Evolutionary conservation across 2,888 invertebrate species (phyloP).

Genomic region (Escarpia spicata): DNA sequence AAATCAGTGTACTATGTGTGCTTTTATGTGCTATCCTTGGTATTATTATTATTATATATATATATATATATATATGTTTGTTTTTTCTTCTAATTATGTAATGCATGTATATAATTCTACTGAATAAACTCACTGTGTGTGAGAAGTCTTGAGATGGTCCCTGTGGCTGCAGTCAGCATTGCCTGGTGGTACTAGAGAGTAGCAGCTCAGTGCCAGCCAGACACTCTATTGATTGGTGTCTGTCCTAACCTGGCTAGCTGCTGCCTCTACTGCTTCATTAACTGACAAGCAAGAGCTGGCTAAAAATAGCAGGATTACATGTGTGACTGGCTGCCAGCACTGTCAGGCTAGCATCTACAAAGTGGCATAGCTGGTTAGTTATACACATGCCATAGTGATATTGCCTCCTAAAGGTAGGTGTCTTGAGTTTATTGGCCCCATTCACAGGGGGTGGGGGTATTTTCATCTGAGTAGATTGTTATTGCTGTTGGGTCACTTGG

Average conservation of each 20-base stretch:
- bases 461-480: background rate
- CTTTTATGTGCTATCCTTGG: too few species aligned
- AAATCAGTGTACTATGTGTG: too few species aligned
- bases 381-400: conserved; percentile 6
- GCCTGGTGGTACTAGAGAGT: conserved; percentile 3
- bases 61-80: too few species aligned
- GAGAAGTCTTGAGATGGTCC: background rate
- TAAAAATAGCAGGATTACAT: conserved; percentile 16
- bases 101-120: too few species aligned
- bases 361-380: background rate
- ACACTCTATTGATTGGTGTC: conserved; percentile 11
- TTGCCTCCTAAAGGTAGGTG: conserved; percentile 13
- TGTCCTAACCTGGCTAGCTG: conserved; percentile 16
- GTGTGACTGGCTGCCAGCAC: background rate
- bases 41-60: too few species aligned
- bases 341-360: background rate
- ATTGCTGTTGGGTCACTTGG: background rate
- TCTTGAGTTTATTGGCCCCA: background rate
- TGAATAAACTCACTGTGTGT: background rate
- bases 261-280: background rate
- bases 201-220: background rate
- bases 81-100: too few species aligned
- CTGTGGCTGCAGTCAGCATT: background rate
- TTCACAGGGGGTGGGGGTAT: background rate
- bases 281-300: background rate